Base-by-base conservation (phyloP, 2,797 vertebrate species). In the Semotilus atromaculatus region DNA sequence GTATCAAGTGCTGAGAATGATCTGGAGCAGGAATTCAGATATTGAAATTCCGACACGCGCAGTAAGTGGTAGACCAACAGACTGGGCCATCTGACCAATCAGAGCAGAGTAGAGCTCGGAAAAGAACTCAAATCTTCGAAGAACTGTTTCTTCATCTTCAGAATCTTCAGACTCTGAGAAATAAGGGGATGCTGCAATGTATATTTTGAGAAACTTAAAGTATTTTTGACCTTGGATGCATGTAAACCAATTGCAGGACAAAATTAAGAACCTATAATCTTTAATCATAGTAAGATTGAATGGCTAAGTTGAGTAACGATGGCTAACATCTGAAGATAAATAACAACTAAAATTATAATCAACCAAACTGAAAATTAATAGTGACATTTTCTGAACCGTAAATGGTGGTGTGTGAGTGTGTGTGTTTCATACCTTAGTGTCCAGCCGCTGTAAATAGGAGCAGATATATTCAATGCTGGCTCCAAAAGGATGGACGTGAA, bases 401-500 rank as follows among this genome's bases (percentile, higher is more conserved):
- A 62, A 62, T 29, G 5, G 5, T 29, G 13, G 14, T 51, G 68
- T 23, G 14, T 51, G 68, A 23, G 72, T 64, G 60, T 74, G 77
- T 31, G 38, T 29, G 58, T 77, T 77, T 31, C 53, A 26, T 72
- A 85, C 83, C 67, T 85, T 85, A 36, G 83, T 85, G 76, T 85
- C 76, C 91, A 98, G 94, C 36, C 96, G 96, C 92, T 98, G 97
- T 91, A 98, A 94, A 92, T 97, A 97, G 91, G 96, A 98, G 89
- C 97, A 98, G 94, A 99, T 99, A 92, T 97, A 99, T 92, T 97
- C 97, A 67, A 97, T 97, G 92, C 96, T 98, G 87, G 97, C 97
- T 91, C 97, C 97, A 71, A 97, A 98, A 0, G 97, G 97, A 90
- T 98, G 97, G 86, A 99, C 96, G 0, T 98, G 98, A 87, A 99